phyloP scores from a whole-genome alignment of 2,113 vertebrate species.

The Dipodomys merriami region DNA sequence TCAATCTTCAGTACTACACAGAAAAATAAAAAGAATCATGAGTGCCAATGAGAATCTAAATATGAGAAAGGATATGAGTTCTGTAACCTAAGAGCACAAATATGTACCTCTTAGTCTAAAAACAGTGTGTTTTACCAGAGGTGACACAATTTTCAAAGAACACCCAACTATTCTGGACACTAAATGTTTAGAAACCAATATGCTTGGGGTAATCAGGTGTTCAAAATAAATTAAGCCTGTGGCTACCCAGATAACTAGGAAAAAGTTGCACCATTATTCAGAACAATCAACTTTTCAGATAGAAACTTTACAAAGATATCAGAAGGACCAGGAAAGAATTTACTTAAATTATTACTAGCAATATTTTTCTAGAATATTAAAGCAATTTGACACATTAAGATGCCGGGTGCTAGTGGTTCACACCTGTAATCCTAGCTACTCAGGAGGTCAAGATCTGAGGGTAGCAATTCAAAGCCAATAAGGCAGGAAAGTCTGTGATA shows the following conservation, averaged over 20 bases:
- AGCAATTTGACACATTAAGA: constrained; percentile 10
- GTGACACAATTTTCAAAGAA: constrained; percentile 18
- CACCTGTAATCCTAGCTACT: no score
- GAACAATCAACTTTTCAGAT: constrained; percentile 16
- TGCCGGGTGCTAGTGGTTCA: no score
- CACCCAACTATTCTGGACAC: not conserved
- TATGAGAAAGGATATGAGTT: not conserved
- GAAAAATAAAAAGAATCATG: no score
- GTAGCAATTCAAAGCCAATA: no score
- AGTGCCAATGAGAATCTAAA: not conserved
- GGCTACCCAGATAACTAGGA: not conserved
- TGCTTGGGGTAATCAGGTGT: not conserved
- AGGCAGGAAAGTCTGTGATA: no score
- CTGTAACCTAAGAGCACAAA: not conserved
- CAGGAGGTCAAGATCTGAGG: no score
- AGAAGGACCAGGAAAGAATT: not conserved
- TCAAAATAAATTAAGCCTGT: constrained; percentile 8
- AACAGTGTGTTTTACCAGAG: not conserved
- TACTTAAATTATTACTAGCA: not conserved
- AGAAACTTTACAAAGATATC: not conserved
- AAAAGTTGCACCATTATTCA: not conserved
- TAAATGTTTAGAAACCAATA: constrained; percentile 23
- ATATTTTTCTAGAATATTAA: constrained; percentile 5
- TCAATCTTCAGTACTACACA: no score
- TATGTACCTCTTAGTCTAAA: no score